Conservation (phyloP, 2,888 invertebrate species). For the Aleiodes testaceus region DNA sequence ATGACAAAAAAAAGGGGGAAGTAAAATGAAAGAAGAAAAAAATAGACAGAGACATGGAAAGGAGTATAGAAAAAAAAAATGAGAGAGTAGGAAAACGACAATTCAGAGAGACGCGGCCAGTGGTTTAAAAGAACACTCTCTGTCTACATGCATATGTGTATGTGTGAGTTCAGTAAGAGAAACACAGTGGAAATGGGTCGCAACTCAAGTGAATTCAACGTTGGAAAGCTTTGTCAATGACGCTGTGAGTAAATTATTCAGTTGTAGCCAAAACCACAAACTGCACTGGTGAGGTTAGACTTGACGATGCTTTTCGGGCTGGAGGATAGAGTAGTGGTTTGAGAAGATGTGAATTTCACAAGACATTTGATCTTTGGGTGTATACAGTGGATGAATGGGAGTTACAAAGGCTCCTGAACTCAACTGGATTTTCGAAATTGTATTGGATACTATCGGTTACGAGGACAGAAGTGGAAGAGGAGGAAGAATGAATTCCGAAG, state of each 20-base stretch:
- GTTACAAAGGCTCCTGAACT: conserved; percentile 29
- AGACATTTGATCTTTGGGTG: conserved; percentile 23
- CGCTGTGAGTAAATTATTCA: conserved; percentile 34
- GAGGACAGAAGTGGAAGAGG: not conserved
- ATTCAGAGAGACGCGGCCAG: conserved; percentile 37
- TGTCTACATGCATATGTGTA: conserved; percentile 28
- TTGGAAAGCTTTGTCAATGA: conserved; percentile 34
- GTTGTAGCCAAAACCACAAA: conserved; percentile 29
- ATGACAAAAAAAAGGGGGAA: conserved; percentile 6
- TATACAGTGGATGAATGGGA: not conserved
- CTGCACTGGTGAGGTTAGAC: conserved; percentile 25
- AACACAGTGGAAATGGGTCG: conserved; percentile 8
- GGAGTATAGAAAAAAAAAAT: not conserved
- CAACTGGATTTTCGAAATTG: conserved; percentile 33
- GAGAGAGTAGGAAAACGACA: conserved; percentile 22
- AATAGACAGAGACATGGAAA: not conserved
- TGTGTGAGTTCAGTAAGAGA: conserved; percentile 17
- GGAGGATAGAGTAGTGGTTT: not conserved
- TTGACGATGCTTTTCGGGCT: conserved; percentile 13
- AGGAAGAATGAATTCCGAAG: not conserved
- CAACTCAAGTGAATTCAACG: conserved; percentile 15
- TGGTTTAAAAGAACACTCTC: conserved; percentile 23
- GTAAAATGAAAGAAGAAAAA: not conserved
- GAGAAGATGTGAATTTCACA: conserved; percentile 20
- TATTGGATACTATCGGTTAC: conserved; percentile 31